phyloP scores from a whole-genome alignment of 1,140 invertebrate species.

The Sarcophaga bullata region DNA sequence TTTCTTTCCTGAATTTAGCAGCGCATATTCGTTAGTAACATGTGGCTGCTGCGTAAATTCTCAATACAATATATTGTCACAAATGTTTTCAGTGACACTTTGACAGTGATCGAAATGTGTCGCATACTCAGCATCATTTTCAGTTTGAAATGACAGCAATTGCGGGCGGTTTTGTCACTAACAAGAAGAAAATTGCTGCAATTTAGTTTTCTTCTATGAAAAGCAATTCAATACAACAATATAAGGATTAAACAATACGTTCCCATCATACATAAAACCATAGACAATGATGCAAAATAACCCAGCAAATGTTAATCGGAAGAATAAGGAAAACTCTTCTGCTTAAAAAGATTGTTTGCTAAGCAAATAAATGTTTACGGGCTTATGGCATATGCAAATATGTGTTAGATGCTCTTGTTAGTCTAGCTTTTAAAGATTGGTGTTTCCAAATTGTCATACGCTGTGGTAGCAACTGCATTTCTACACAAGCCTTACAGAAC shows the following conservation, averaged over 20 bases:
- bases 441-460: constrained; percentile 36
- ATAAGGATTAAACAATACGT: constrained; percentile 13
- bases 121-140: constrained; percentile 45
- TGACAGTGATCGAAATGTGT: constrained; percentile 66
- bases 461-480: not conserved
- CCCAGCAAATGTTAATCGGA: not conserved
- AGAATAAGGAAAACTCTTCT: not conserved
- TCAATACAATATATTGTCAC: constrained; percentile 59
- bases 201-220: constrained; percentile 52
- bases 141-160: constrained; percentile 45
- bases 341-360: not conserved
- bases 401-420: constrained; percentile 31
- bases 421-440: constrained; percentile 38
- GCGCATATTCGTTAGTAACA: not conserved
- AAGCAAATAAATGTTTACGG: not conserved
- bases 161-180: constrained; percentile 64
- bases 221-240: not conserved
- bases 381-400: not conserved
- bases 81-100: constrained; percentile 47
- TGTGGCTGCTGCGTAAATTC: constrained; percentile 63
- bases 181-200: constrained; percentile 65
- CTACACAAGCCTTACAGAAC: not conserved
- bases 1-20: not conserved
- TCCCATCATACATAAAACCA: not conserved
- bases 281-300: not conserved